Percentiles rank a stretch among this genome's conserved stretches.
Conservation (phyloP, 2,113 vertebrate genomes). For the Dipodomys ordii region DNA sequence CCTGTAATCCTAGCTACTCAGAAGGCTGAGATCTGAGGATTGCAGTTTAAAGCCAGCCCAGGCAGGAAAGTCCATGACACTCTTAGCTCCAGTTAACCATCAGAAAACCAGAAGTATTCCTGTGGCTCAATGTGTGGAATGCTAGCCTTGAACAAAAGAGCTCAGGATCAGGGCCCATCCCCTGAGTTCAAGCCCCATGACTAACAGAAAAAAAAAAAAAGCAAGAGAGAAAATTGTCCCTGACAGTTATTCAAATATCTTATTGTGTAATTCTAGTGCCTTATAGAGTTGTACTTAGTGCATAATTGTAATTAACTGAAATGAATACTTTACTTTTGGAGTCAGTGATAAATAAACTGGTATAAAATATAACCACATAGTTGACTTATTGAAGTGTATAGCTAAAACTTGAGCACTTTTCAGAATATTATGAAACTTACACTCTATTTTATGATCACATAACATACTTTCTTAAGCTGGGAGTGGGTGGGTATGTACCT, state of each 20-base stretch:
- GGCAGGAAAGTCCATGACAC: too few species aligned
- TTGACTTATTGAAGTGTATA: conserved; percentile 9
- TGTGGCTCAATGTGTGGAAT: too few species aligned
- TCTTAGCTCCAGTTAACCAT: too few species aligned
- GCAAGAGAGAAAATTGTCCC: conserved; percentile 16
- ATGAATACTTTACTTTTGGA: neutral
- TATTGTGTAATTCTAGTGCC: neutral
- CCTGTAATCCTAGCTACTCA: too few species aligned
- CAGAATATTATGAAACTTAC: conserved; percentile 51
- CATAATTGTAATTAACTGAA: conserved; percentile 49
- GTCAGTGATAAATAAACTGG: neutral
- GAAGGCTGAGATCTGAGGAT: too few species aligned
- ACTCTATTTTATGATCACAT: neutral
- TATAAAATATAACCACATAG: conserved; percentile 32
- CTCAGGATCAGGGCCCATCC: too few species aligned
- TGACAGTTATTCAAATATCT: neutral
- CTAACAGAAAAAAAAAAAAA: too few species aligned
- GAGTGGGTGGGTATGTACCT: neutral
- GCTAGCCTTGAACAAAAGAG: too few species aligned
- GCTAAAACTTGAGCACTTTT: conserved; percentile 25
- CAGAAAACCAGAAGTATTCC: too few species aligned
- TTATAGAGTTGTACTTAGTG: neutral
- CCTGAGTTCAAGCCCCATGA: too few species aligned
- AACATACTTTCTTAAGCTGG: conserved; percentile 4
- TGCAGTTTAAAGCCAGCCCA: too few species aligned